A percentile compares a stretch with the other conserved stretches of the same genome.
Conservation (phyloP, 2,797 vertebrate species). For the Varecia variegata region DNA sequence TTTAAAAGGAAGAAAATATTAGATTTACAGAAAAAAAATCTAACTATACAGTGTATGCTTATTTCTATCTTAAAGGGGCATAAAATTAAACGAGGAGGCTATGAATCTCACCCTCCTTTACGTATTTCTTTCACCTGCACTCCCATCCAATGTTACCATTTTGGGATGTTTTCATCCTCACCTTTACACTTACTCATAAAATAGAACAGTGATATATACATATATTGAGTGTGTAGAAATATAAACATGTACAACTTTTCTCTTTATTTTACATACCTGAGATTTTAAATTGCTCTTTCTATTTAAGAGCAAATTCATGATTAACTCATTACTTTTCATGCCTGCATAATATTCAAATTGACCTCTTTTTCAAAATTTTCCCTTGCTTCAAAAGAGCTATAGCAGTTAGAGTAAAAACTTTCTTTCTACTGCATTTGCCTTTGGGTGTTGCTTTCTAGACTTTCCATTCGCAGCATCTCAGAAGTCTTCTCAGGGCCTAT, state of each 20-base stretch:
- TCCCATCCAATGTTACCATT: no score
- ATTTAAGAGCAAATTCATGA: neutral
- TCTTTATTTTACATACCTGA: neutral
- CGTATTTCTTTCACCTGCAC: neutral
- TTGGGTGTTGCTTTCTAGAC: neutral
- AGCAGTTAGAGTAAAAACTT: neutral
- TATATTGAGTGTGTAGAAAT: neutral
- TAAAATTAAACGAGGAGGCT: neutral
- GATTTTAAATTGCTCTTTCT: neutral
- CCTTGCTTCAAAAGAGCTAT: neutral
- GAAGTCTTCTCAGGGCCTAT: accelerated
- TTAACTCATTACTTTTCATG: neutral
- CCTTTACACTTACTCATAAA: neutral
- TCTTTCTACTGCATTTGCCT: neutral
- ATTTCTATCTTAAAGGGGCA: neutral
- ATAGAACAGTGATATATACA: neutral
- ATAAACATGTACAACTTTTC: neutral
- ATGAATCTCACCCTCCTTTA: neutral
- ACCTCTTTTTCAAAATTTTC: neutral
- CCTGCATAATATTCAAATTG: neutral
- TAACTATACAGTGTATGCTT: neutral
- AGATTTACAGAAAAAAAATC: neutral
- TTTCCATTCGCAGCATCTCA: neutral
- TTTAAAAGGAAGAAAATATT: neutral
- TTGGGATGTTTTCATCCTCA: neutral